Evolutionary conservation across 2,797 vertebrate genomes (phyloP).

Genomic region (Neoniphon sammara): DNA sequence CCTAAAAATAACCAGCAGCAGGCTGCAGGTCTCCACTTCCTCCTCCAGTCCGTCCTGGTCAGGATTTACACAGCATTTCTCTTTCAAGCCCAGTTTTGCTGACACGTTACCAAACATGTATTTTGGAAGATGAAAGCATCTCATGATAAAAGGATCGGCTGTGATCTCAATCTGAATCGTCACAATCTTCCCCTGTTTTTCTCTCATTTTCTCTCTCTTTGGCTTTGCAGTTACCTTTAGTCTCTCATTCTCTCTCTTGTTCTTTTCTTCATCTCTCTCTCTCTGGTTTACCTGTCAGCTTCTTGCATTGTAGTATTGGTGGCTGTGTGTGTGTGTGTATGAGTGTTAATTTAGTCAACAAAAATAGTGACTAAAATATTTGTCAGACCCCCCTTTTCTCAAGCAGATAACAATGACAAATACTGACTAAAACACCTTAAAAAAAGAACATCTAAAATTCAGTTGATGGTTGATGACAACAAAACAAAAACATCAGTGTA

Average conservation of each 20-base stretch:
- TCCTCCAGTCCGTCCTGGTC: slow-evolving; percentile 11
- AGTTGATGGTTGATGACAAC: too few species aligned
- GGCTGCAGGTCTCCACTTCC: slow-evolving; percentile 2
- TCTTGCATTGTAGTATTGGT: too few species aligned
- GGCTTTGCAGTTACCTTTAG: slow-evolving; percentile 27
- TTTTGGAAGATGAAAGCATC: slow-evolving; percentile 74
- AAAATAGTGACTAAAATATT: too few species aligned
- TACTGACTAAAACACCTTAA: too few species aligned
- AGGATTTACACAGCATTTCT: slow-evolving; percentile 17
- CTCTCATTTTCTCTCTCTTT: neutral
- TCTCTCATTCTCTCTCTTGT: slow-evolving; percentile 35
- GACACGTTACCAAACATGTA: slow-evolving; percentile 55
- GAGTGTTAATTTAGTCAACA: neutral
- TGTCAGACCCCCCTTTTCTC: too few species aligned
- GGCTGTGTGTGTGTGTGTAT: neutral
- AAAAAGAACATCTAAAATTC: too few species aligned
- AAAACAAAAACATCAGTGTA: too few species aligned
- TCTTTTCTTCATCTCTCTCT: neutral
- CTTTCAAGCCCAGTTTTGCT: slow-evolving; percentile 32
- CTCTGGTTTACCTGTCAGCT: too few species aligned
- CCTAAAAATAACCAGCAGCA: neutral
- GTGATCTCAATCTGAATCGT: slow-evolving; percentile 67
- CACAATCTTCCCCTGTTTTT: slow-evolving; percentile 54
- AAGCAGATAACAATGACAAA: too few species aligned
- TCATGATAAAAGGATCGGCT: slow-evolving; percentile 67